These are phyloP conservation scores for Synergus laeviventris DNA, from an alignment of 2,888 invertebrate species.

Conservation along the genomic window DNA sequence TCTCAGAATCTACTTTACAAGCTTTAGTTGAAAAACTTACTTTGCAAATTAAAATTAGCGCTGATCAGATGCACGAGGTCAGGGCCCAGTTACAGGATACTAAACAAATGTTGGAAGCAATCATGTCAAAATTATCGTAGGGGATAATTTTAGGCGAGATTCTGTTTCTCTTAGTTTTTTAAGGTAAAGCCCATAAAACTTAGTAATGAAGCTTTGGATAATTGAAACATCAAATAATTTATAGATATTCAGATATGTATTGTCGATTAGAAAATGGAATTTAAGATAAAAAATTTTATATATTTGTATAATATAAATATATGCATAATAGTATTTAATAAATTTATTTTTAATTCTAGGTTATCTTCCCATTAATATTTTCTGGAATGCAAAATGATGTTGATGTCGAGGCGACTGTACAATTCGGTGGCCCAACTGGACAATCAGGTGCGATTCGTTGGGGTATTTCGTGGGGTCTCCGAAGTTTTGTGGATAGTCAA, in stretches of 20 bases:
- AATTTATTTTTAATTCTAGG: conserved; percentile 75
- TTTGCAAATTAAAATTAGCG: conserved; percentile 62
- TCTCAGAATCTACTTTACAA: conserved; percentile 55
- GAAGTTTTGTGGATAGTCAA: conserved; percentile 88
- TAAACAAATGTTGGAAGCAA: conserved; percentile 65
- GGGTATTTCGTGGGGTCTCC: conserved; percentile 90
- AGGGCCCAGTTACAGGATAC: conserved; percentile 65
- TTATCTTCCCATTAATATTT: conserved; percentile 91
- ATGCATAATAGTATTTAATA: neutral
- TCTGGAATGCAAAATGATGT: conserved; percentile 85
- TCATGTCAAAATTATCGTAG: conserved; percentile 56
- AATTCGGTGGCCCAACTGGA: conserved; percentile 85
- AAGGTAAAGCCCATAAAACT: neutral
- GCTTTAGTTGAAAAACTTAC: conserved; percentile 61
- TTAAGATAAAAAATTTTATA: neutral
- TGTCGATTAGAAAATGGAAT: conserved; percentile 29
- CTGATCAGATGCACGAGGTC: conserved; percentile 65
- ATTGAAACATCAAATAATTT: neutral
- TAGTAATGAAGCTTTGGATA: no score
- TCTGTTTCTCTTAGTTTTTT: neutral
- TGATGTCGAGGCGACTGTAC: conserved; percentile 88
- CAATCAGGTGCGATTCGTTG: conserved; percentile 94
- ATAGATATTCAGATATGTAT: neutral
- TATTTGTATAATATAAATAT: no score
- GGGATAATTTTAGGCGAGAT: neutral